These are phyloP conservation scores for Hyperopisus bebe DNA, from an alignment of 2,113 vertebrate genomes.

Conservation along the genomic window DNA sequence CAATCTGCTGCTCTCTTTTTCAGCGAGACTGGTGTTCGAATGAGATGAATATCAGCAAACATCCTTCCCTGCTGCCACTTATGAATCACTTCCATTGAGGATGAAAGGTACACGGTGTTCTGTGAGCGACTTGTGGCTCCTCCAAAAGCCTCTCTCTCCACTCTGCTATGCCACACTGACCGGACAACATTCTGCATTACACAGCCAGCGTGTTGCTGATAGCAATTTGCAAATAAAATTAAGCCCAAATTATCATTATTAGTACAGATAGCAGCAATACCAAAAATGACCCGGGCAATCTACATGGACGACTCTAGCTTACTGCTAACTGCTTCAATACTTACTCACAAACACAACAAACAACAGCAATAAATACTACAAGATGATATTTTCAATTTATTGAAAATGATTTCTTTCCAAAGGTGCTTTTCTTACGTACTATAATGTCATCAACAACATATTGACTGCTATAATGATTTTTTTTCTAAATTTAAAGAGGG, in stretches of 20 bases:
- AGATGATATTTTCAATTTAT: neutral
- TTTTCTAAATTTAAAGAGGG: neutral
- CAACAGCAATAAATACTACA: neutral
- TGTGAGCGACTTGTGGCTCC: neutral
- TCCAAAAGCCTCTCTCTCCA: neutral
- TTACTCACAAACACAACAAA: neutral
- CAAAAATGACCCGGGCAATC: neutral
- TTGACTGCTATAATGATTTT: neutral
- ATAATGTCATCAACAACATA: neutral
- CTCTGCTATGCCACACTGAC: neutral
- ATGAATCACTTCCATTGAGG: neutral
- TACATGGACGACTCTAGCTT: neutral
- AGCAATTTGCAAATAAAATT: neutral
- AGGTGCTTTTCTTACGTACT: neutral
- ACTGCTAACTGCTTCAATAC: neutral
- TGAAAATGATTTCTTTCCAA: neutral
- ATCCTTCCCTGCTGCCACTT: neutral
- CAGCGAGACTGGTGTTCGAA: neutral
- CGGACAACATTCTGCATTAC: neutral
- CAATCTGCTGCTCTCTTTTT: slow-evolving; percentile 12
- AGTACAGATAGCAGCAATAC: neutral
- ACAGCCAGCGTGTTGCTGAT: neutral
- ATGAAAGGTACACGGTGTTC: neutral
- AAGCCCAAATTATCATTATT: neutral
- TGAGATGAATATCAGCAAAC: slow-evolving; percentile 3